Conservation (phyloP, 2,113 vertebrate genomes). For the Todiramphus chloris region DNA sequence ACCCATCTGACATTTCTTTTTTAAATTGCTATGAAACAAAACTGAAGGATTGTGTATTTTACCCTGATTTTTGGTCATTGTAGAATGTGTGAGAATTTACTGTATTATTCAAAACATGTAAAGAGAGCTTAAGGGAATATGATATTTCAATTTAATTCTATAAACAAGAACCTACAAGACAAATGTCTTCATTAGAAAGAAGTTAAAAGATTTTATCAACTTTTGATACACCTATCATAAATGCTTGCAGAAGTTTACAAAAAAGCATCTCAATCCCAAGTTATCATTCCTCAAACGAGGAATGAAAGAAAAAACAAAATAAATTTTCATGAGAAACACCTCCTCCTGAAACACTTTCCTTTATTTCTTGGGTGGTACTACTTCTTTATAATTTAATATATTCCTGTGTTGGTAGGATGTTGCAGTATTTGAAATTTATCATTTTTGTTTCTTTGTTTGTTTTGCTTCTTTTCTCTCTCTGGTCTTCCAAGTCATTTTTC, state of each 20-base stretch:
- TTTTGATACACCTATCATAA: not conserved
- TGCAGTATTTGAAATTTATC: not conserved
- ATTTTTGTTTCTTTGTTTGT: not conserved
- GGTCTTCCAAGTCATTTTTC: not conserved
- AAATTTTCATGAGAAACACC: not conserved
- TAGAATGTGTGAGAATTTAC: not conserved
- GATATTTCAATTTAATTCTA: not conserved
- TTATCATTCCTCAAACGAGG: not conserved
- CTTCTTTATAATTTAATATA: not conserved
- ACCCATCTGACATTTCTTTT: not conserved
- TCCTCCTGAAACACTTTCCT: not conserved
- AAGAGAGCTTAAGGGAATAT: not conserved
- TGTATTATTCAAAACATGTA: not conserved
- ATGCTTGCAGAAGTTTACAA: not conserved
- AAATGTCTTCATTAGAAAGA: not conserved
- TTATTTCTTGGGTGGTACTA: not conserved
- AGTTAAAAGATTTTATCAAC: not conserved
- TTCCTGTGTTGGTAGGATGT: fast-evolving
- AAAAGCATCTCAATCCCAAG: not conserved
- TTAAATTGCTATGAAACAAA: not conserved
- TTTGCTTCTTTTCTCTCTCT: not conserved
- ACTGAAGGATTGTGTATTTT: not conserved
- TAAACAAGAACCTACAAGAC: not conserved
- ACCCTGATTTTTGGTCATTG: not conserved
- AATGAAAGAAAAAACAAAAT: not conserved